Conservation (phyloP, 2,888 invertebrate species). For the Phyto melanocephala region DNA sequence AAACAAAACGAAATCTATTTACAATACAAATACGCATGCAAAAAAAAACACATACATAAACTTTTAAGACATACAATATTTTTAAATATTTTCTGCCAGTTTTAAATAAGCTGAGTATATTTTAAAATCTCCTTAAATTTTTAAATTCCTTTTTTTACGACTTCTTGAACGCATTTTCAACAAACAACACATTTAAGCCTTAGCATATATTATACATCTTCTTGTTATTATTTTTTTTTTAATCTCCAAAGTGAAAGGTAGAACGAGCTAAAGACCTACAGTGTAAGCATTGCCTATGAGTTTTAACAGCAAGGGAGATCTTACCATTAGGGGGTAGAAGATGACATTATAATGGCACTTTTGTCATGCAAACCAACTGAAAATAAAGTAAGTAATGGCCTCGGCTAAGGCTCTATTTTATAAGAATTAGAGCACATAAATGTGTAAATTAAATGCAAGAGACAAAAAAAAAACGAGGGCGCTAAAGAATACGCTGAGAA, state of each 20-base stretch:
- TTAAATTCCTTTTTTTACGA: not conserved
- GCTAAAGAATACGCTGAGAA: slow-evolving; percentile 1
- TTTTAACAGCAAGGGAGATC: not conserved
- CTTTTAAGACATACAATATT: too few relatives aligned
- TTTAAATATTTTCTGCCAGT: not conserved
- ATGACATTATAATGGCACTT: not conserved
- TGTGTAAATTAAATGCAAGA: slow-evolving; percentile 57
- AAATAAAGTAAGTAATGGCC: slow-evolving; percentile 50
- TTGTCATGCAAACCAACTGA: slow-evolving; percentile 19
- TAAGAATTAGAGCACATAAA: slow-evolving; percentile 59
- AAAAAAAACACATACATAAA: not conserved
- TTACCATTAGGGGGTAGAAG: not conserved
- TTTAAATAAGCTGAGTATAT: slow-evolving; percentile 17
- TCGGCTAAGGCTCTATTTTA: slow-evolving; percentile 40
- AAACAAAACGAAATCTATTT: too few relatives aligned
- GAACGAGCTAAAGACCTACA: slow-evolving; percentile 1
- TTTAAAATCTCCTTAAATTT: slow-evolving; percentile 51
- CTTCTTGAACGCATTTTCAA: not conserved
- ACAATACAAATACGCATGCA: too few relatives aligned
- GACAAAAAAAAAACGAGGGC: not conserved
- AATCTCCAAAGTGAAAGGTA: not conserved
- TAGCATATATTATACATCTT: slow-evolving; percentile 6
- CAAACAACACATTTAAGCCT: slow-evolving; percentile 35
- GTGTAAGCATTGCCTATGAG: slow-evolving; percentile 3
- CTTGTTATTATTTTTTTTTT: too few relatives aligned